Evolutionary conservation across 2,888 invertebrate species (phyloP).

Genomic region (Zhengitettix transpicula): DNA sequence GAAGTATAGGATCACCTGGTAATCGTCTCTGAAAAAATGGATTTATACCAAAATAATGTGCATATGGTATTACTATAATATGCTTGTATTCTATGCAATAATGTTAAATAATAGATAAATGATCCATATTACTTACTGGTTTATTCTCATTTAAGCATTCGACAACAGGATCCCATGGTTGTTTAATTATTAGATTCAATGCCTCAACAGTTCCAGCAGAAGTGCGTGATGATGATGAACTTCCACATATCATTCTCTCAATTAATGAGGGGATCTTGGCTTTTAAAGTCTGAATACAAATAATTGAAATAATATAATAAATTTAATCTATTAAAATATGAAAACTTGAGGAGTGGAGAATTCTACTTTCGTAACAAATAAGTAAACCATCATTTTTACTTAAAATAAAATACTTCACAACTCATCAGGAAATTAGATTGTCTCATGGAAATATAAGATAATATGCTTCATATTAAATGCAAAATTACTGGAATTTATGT

Average conservation of each 20-base stretch:
- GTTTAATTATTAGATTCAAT: constrained; percentile 43
- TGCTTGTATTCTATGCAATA: neutral
- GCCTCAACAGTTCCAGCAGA: constrained; percentile 42
- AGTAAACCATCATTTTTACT: too few species aligned
- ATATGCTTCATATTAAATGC: too few species aligned
- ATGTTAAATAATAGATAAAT: neutral
- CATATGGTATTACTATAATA: neutral
- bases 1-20: constrained; percentile 48
- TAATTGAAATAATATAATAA: neutral
- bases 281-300: constrained; percentile 33
- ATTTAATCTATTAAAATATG: too few species aligned
- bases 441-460: too few species aligned
- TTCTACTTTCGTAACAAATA: too few species aligned
- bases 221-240: constrained; percentile 28
- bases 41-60: neutral
- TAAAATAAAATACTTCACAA: too few species aligned
- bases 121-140: constrained; percentile 30
- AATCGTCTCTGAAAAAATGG: constrained; percentile 36
- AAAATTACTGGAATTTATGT: too few species aligned
- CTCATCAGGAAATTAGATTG: too few species aligned
- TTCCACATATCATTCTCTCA: constrained; percentile 51
- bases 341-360: too few species aligned
- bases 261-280: constrained; percentile 51
- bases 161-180: constrained; percentile 58
- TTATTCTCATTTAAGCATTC: constrained; percentile 39